phyloP scores from a whole-genome alignment of 2,888 invertebrate species.

The Palloptera scutellata region DNA sequence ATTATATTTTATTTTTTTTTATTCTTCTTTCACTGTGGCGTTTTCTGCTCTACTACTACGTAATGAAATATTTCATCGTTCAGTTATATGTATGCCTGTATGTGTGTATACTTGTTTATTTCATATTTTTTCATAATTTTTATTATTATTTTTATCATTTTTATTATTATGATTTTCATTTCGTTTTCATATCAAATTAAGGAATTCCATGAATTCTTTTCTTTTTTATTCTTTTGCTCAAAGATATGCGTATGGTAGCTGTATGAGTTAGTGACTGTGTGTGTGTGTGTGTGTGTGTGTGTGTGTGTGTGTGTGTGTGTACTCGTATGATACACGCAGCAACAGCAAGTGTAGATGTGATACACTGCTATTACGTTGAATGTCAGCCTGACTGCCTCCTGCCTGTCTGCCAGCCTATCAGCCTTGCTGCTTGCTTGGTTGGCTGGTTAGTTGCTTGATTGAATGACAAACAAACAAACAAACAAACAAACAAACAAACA shows the following conservation, averaged over 20 bases:
- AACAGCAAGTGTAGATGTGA: too few species aligned
- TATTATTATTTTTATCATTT: slow-evolving; percentile 15
- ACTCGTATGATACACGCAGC: too few species aligned
- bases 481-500: too few species aligned
- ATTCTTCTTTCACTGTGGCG: neutral
- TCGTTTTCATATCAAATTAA: slow-evolving; percentile 39
- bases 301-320: too few species aligned
- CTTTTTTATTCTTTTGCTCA: slow-evolving; percentile 29
- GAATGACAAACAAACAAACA: too few species aligned
- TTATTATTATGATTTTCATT: slow-evolving; percentile 35
- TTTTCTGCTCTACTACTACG: slow-evolving; percentile 1
- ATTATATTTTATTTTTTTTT: neutral
- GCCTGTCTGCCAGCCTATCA: too few species aligned
- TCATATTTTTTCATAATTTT: slow-evolving; percentile 6
- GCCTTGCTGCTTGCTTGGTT: too few species aligned
- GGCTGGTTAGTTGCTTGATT: too few species aligned
- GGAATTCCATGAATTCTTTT: slow-evolving; percentile 39
- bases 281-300: too few species aligned
- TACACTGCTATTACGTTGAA: too few species aligned
- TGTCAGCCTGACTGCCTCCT: too few species aligned
- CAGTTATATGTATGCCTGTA: neutral
- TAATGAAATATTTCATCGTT: slow-evolving; percentile 26
- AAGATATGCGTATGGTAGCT: slow-evolving; percentile 20
- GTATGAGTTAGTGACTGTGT: too few species aligned
- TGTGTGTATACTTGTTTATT: neutral